phyloP scores from a whole-genome alignment of 2,888 invertebrate genomes.

The Anodontia alba region DNA sequence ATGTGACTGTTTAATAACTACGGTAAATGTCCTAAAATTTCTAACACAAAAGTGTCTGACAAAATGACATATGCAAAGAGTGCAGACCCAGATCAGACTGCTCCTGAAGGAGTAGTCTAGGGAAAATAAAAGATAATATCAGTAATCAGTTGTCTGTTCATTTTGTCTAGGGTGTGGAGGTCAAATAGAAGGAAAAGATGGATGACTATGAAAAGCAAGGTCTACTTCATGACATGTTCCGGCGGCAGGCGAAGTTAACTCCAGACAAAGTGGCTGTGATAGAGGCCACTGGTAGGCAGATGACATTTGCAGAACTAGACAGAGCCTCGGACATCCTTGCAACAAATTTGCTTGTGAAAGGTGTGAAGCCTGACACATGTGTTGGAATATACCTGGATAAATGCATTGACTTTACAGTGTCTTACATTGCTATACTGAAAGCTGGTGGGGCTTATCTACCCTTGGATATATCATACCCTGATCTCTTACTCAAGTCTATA shows the following conservation, averaged over 20 bases:
- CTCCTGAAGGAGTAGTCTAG: too few species aligned
- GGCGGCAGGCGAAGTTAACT: slow-evolving; percentile 74
- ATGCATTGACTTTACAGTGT: slow-evolving; percentile 81
- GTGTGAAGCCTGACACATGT: slow-evolving; percentile 79
- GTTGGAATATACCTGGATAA: slow-evolving; percentile 85
- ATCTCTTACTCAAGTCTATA: slow-evolving; percentile 81
- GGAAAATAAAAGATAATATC: too few species aligned
- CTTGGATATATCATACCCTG: slow-evolving; percentile 84
- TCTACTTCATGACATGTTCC: slow-evolving; percentile 82
- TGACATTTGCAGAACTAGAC: slow-evolving; percentile 79
- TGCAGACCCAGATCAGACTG: too few species aligned
- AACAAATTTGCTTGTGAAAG: slow-evolving; percentile 69
- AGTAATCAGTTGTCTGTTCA: too few species aligned
- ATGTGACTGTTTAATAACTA: too few species aligned
- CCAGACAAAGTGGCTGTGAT: slow-evolving; percentile 78
- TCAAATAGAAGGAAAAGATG: slow-evolving; percentile 40
- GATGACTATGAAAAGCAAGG: slow-evolving; percentile 74
- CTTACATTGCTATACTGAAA: slow-evolving; percentile 84
- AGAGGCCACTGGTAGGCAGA: slow-evolving; percentile 65
- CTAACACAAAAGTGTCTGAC: too few species aligned
- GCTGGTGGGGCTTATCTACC: slow-evolving; percentile 85
- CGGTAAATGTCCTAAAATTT: too few species aligned
- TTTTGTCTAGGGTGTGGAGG: too few species aligned
- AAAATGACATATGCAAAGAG: too few species aligned
- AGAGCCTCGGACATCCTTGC: slow-evolving; percentile 80